A percentile compares a stretch with the other conserved stretches of the same genome.
These are phyloP conservation scores for Scaptomyza tumidula DNA, from an alignment of 2,888 invertebrate genomes.

Conservation along the genomic window DNA sequence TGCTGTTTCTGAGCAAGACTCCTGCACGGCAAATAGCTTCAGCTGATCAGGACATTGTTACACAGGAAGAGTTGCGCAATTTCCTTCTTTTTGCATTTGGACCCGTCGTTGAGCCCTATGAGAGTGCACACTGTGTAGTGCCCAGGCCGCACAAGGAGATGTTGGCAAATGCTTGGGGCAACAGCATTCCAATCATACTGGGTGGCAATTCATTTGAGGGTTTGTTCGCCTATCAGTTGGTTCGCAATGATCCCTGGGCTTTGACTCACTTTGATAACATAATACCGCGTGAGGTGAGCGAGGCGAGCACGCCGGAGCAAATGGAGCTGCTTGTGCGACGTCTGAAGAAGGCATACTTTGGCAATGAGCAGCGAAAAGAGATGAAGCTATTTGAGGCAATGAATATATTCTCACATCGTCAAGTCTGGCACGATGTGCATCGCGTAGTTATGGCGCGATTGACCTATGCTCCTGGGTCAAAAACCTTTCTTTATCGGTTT, in stretches of 20 bases:
- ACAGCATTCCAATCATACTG: constrained; percentile 81
- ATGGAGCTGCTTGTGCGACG: constrained; percentile 54
- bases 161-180: constrained; percentile 79
- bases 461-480: constrained; percentile 52
- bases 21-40: constrained; percentile 55
- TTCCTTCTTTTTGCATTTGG: constrained; percentile 75
- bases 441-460: constrained; percentile 75
- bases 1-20: constrained; percentile 58
- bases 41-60: constrained; percentile 70
- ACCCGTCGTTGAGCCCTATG: constrained; percentile 82
- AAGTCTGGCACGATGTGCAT: constrained; percentile 81
- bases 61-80: constrained; percentile 70
- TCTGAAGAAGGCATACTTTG: constrained; percentile 67
- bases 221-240: constrained; percentile 70
- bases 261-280: constrained; percentile 79
- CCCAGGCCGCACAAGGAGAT: constrained; percentile 72
- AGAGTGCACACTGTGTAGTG: constrained; percentile 74
- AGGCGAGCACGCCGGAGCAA: constrained; percentile 53
- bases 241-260: constrained; percentile 53
- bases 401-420: constrained; percentile 61
- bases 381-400: constrained; percentile 62
- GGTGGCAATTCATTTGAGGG: constrained; percentile 83
- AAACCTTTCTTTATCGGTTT: constrained; percentile 83
- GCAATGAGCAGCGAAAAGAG: constrained; percentile 48
- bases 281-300: constrained; percentile 79